These are phyloP conservation scores for Megalopta genalis DNA, from an alignment of 1,140 invertebrate species.

Conservation along the genomic window DNA sequence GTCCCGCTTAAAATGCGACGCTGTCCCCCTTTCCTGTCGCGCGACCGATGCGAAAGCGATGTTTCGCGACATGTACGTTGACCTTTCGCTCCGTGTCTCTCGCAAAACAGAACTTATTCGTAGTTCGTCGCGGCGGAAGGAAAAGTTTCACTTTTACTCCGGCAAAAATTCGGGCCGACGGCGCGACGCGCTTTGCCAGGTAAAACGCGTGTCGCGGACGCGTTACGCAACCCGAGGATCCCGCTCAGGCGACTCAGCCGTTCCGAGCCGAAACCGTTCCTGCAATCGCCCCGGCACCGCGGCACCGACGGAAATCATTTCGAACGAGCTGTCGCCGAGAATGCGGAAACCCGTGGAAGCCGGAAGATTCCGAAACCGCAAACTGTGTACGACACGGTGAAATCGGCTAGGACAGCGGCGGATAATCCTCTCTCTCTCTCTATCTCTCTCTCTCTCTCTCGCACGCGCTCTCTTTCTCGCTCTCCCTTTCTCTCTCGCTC, in stretches of 20 bases:
- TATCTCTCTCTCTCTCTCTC: slow-evolving; percentile 7
- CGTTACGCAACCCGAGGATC: slow-evolving; percentile 2
- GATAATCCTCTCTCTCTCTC: slow-evolving; percentile 28
- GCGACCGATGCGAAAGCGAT: slow-evolving; percentile 31
- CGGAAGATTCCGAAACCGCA: slow-evolving; percentile 12
- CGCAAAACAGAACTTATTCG: background rate
- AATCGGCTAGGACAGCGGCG: background rate
- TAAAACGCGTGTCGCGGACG: background rate
- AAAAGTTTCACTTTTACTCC: slow-evolving; percentile 35
- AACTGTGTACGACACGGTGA: background rate
- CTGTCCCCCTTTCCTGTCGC: background rate
- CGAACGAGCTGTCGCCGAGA: background rate
- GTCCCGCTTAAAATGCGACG: slow-evolving; percentile 28
- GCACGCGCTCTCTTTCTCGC: too few relatives aligned
- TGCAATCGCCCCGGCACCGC: background rate
- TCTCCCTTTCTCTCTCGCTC: too few relatives aligned
- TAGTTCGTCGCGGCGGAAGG: background rate
- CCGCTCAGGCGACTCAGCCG: slow-evolving; percentile 5
- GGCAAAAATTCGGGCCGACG: background rate
- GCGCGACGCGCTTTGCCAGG: slow-evolving; percentile 9
- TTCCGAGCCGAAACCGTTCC: background rate
- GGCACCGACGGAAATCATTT: slow-evolving; percentile 1
- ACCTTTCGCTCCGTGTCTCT: slow-evolving; percentile 2
- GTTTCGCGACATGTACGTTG: slow-evolving; percentile 13
- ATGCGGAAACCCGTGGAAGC: slow-evolving; percentile 16